Percentiles rank a stretch among this genome's conserved stretches.
phyloP scores from a whole-genome alignment of 1,140 invertebrate genomes.

The Aphelenchoides besseyi region DNA sequence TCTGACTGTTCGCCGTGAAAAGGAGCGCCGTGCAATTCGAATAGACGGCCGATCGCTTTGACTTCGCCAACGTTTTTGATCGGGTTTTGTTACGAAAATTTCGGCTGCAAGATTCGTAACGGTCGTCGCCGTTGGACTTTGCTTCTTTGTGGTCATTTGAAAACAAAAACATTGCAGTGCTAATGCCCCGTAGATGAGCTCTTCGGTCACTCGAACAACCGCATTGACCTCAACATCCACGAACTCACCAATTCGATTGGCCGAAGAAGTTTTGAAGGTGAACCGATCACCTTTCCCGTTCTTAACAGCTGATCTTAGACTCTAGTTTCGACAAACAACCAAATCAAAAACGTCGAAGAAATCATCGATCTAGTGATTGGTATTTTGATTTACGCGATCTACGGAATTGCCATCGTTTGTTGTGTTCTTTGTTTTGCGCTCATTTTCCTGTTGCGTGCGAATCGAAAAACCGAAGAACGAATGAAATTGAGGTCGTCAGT shows the following conservation, averaged over 20 bases:
- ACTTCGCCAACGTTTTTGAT: no score
- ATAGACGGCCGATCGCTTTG: no score
- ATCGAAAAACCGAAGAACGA: not conserved
- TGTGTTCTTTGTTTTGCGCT: not conserved
- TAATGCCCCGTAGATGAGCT: no score
- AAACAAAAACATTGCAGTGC: no score
- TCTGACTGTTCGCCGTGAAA: no score
- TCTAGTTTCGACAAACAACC: not conserved
- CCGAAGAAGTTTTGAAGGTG: constrained; percentile 10
- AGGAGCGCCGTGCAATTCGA: no score
- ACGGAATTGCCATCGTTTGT: not conserved
- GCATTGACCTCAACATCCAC: not conserved
- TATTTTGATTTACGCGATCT: not conserved
- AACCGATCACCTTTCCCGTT: not conserved
- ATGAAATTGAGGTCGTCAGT: not conserved
- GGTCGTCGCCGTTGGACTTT: no score
- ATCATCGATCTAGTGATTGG: not conserved
- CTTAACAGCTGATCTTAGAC: not conserved
- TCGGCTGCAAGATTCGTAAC: no score
- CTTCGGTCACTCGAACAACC: no score
- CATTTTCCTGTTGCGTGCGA: not conserved
- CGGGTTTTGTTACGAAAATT: no score
- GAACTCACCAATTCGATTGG: not conserved
- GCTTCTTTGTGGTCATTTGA: no score
- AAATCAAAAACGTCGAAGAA: not conserved